These are phyloP conservation scores for Tragopan temminckii DNA, from an alignment of 2,797 vertebrate genomes.

Conservation along the genomic window DNA sequence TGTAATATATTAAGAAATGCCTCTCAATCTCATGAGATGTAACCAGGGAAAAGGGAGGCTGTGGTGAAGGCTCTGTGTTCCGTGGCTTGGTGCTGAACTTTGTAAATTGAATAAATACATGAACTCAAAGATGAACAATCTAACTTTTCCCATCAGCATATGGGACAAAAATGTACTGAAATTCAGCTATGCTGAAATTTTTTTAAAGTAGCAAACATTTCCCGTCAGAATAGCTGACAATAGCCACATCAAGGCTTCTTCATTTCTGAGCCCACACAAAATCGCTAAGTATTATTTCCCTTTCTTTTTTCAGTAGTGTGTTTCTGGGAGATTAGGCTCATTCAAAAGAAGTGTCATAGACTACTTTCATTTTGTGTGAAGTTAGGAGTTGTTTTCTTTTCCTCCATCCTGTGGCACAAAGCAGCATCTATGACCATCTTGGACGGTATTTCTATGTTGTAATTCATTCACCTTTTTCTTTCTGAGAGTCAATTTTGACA, in stretches of 20 bases:
- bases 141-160: not conserved
- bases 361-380: not conserved
- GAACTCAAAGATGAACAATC: not conserved
- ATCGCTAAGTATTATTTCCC: not conserved
- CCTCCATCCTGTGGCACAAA: not conserved
- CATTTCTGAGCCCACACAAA: not conserved
- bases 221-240: not conserved
- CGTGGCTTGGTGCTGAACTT: not conserved
- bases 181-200: not conserved
- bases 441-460: not conserved
- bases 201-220: not conserved
- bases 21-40: not conserved
- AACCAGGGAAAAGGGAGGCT: not conserved
- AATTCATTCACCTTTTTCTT: not conserved
- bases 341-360: constrained; percentile 10
- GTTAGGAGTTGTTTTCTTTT: not conserved
- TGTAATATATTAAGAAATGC: not conserved
- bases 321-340: constrained; percentile 19
- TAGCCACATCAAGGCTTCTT: not conserved
- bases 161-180: not conserved
- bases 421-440: not conserved
- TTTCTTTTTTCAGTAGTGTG: not conserved
- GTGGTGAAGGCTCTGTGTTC: not conserved
- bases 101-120: not conserved
- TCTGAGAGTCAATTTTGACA: not conserved